Percentiles rank a stretch among this genome's conserved stretches.
These are phyloP conservation scores for Drosophila tsacasi DNA, from an alignment of 1,140 invertebrate species.

Conservation along the genomic window DNA sequence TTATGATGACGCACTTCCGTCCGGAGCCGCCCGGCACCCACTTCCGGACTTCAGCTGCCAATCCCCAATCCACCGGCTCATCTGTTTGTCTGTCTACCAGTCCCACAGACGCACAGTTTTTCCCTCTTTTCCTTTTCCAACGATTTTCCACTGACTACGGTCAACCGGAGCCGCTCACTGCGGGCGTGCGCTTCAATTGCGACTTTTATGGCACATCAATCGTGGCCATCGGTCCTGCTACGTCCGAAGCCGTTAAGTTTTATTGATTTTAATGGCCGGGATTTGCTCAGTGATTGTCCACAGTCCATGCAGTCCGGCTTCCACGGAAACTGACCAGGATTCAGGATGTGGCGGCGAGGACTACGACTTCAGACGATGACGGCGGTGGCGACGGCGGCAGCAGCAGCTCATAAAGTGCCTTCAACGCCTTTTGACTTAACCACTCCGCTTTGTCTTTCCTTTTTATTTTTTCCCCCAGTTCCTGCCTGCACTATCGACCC, in stretches of 20 bases:
- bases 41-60: slow-evolving; percentile 19
- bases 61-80: slow-evolving; percentile 29
- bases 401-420: slow-evolving; percentile 76
- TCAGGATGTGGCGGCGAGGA: slow-evolving; percentile 31
- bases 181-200: slow-evolving; percentile 80
- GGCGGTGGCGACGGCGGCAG: background rate
- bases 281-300: slow-evolving; percentile 78
- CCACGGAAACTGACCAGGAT: slow-evolving; percentile 30
- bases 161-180: slow-evolving; percentile 57
- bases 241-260: slow-evolving; percentile 78
- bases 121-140: slow-evolving; percentile 8
- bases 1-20: slow-evolving; percentile 83
- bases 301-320: slow-evolving; percentile 13
- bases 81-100: slow-evolving; percentile 37
- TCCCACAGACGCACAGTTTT: background rate
- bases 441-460: slow-evolving; percentile 74
- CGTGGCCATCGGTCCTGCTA: slow-evolving; percentile 39
- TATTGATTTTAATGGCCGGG: slow-evolving; percentile 82
- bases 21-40: slow-evolving; percentile 10
- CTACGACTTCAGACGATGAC: slow-evolving; percentile 9
- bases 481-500: slow-evolving; percentile 33
- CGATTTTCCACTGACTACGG: slow-evolving; percentile 36
- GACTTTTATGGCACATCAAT: slow-evolving; percentile 84
- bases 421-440: slow-evolving; percentile 82
- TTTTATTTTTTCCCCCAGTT: slow-evolving; percentile 27